phyloP scores from a whole-genome alignment of 2,113 vertebrate genomes.

The Oenanthe melanoleuca region DNA sequence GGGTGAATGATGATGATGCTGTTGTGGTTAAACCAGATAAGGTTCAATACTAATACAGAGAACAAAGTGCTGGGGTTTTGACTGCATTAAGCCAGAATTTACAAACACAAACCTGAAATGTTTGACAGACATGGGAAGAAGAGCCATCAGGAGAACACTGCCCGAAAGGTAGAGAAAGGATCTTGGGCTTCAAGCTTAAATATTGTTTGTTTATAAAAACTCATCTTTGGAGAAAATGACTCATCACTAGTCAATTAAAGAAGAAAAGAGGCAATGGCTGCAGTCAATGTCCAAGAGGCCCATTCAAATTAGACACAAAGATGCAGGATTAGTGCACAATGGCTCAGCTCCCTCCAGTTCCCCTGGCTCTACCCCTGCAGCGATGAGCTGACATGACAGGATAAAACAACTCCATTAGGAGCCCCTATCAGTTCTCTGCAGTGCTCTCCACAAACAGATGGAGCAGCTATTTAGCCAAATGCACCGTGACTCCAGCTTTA shows the following conservation, averaged over 20 bases:
- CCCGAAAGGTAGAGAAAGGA: background rate
- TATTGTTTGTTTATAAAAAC: background rate
- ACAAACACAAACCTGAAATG: constrained; percentile 38
- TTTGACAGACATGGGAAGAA: constrained; percentile 16
- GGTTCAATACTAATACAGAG: background rate
- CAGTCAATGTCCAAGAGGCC: background rate
- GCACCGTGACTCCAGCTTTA: constrained; percentile 57
- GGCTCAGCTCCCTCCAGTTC: background rate
- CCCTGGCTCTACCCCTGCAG: background rate
- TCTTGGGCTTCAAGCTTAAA: background rate
- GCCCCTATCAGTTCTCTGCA: constrained; percentile 1
- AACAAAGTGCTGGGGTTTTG: constrained; percentile 6
- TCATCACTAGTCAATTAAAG: background rate
- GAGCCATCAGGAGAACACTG: background rate
- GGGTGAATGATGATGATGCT: background rate
- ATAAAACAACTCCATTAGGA: constrained; percentile 60
- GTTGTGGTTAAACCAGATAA: constrained; percentile 43
- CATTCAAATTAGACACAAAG: background rate
- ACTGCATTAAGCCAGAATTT: constrained; percentile 39
- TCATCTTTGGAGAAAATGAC: background rate
- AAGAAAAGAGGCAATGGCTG: background rate
- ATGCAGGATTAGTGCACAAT: constrained; percentile 9
- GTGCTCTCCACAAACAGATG: constrained; percentile 52
- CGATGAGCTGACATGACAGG: constrained; percentile 22
- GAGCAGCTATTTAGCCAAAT: constrained; percentile 65